A percentile compares a stretch with the other conserved stretches of the same genome.
These are phyloP conservation scores for Venusia cambrica DNA, from an alignment of 2,888 invertebrate genomes.

Conservation along the genomic window DNA sequence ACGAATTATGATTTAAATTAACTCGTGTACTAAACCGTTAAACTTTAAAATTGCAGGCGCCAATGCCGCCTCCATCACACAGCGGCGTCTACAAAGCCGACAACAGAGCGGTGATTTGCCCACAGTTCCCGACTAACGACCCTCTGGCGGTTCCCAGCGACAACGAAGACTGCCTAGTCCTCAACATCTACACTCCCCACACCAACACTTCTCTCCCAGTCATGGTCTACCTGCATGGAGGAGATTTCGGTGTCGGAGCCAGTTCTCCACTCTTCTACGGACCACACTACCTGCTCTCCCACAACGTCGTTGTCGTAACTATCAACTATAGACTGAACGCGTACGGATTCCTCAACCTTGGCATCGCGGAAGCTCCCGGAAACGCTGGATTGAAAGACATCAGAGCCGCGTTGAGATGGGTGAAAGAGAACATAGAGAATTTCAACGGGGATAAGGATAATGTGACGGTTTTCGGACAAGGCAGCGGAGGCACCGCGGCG, in stretches of 20 bases:
- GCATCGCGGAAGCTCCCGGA: constrained; percentile 63
- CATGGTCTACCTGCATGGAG: constrained; percentile 75
- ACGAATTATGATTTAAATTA: too few relatives aligned
- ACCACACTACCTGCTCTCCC: constrained; percentile 67
- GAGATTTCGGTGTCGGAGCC: constrained; percentile 69
- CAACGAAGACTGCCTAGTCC: constrained; percentile 69
- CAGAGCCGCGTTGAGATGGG: constrained; percentile 68
- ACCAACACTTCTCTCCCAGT: constrained; percentile 56
- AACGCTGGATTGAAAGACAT: constrained; percentile 75
- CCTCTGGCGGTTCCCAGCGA: constrained; percentile 63
- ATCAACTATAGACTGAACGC: constrained; percentile 74
- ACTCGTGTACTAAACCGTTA: too few relatives aligned
- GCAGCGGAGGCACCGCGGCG: constrained; percentile 66
- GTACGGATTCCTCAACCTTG: constrained; percentile 70
- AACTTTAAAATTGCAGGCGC: constrained; percentile 47
- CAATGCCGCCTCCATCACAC: constrained; percentile 50
- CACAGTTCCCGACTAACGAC: constrained; percentile 64
- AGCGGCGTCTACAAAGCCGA: constrained; percentile 61
- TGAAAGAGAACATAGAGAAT: constrained; percentile 56
- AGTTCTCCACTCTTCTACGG: constrained; percentile 65
- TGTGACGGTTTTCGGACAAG: constrained; percentile 71
- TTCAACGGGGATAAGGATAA: constrained; percentile 68
- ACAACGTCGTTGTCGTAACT: constrained; percentile 67
- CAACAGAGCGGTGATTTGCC: constrained; percentile 55
- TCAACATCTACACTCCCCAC: constrained; percentile 65